These are phyloP conservation scores for Phyllotreta cruciferae DNA, from an alignment of 2,888 invertebrate species.

Conservation along the genomic window DNA sequence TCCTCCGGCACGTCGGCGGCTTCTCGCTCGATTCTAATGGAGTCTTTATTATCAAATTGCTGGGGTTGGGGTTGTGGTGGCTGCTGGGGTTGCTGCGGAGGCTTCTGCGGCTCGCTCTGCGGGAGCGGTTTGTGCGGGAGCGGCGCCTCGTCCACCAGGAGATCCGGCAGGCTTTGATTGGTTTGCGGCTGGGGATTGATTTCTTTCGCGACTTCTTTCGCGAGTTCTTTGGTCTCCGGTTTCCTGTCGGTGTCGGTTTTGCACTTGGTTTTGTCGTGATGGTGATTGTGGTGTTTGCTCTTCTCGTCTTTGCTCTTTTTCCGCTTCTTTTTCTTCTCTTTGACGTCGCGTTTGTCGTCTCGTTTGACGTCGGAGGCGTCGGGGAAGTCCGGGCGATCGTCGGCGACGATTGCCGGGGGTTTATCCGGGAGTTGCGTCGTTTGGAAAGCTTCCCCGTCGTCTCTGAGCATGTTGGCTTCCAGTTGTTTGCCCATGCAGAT, in stretches of 20 bases:
- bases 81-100: too few species aligned
- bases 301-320: constrained; percentile 83
- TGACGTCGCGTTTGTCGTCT: constrained; percentile 66
- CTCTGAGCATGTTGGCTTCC: constrained; percentile 80
- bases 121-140: too few species aligned
- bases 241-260: constrained; percentile 54
- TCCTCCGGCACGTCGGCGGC: constrained; percentile 66
- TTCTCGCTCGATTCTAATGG: constrained; percentile 41
- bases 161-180: constrained; percentile 69
- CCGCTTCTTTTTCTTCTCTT: constrained; percentile 85
- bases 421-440: constrained; percentile 53
- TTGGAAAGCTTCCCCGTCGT: constrained; percentile 69
- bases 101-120: too few species aligned
- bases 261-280: constrained; percentile 63
- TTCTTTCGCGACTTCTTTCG: constrained; percentile 43
- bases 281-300: constrained; percentile 70
- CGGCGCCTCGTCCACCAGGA: too few species aligned
- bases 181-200: constrained; percentile 48
- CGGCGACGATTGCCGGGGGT: constrained; percentile 54
- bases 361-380: constrained; percentile 47
- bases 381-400: constrained; percentile 36
- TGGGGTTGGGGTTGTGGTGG: too few species aligned
- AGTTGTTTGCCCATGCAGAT: constrained; percentile 83
- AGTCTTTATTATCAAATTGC: too few species aligned
- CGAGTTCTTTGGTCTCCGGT: constrained; percentile 31